phyloP scores from a whole-genome alignment of 2,888 invertebrate species.

The Temnothorax ravouxi region DNA sequence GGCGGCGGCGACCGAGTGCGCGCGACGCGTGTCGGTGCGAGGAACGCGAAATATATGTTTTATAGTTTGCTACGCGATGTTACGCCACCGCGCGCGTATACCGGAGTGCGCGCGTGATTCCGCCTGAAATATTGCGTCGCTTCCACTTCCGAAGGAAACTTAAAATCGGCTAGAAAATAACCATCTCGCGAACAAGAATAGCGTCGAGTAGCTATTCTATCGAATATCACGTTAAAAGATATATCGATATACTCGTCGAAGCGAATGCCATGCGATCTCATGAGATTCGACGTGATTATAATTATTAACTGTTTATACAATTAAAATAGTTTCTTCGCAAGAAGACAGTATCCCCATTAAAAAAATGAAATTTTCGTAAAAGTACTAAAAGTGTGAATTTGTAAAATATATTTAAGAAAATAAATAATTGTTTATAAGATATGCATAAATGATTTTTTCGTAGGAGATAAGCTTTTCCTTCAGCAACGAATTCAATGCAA shows the following conservation, averaged over 20 bases:
- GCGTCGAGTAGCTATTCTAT: neutral
- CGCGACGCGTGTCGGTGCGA: slow-evolving; percentile 31
- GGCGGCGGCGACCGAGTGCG: neutral
- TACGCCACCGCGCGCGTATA: slow-evolving; percentile 30
- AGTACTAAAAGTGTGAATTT: neutral
- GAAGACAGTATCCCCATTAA: neutral
- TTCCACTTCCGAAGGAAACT: slow-evolving; percentile 8
- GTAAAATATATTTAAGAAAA: slow-evolving; percentile 4
- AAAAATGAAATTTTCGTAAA: neutral
- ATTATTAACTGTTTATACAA: neutral
- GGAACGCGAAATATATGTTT: slow-evolving; percentile 56
- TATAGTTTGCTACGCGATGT: slow-evolving; percentile 39
- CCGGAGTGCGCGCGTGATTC: neutral
- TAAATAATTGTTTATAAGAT: neutral
- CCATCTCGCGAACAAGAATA: neutral
- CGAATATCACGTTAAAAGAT: neutral
- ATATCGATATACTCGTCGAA: neutral
- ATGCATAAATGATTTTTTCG: neutral
- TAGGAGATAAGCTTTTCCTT: neutral
- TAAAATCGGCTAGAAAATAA: slow-evolving; percentile 9
- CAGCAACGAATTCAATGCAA: neutral
- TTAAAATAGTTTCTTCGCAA: neutral
- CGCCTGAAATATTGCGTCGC: slow-evolving; percentile 38
- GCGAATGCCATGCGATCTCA: neutral
- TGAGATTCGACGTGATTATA: neutral